Evolutionary conservation across 53 echinoderm and acorn worm genomes (phyloP), one percentile per base, ranked within the genome.

Genomic region (Mesocentrotus franciscanus): DNA sequence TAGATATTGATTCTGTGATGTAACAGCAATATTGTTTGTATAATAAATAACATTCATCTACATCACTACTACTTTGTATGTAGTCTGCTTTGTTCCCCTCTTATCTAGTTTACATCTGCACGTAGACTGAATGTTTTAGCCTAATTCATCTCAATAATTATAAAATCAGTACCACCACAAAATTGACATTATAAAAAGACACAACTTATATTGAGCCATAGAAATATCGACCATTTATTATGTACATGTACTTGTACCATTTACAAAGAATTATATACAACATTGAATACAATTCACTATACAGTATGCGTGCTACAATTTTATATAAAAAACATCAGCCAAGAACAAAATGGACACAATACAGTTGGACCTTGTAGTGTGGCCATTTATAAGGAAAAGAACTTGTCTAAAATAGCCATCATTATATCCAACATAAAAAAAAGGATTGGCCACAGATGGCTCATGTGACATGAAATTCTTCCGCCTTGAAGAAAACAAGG

Each of bases 171-270:
- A 36, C 79, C 6, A 33, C 76, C 76, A 12, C 10, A 33, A 10
- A 33, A 42, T 39, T 39, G 22, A 81, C 14, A 81, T 9, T 6
- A 57, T 0, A 42, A 3, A 17, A 18, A 85, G 10, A n/a, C 1
- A 85, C 79, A 16, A 27, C 10, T 56, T 39, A 83, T 84, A 8
- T 58, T 84, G 84, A 87, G 87, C 27, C 57, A 58, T 87, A 87
- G 13, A 57, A 87, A 87, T 87, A 49, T 87, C 58, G 87, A 57
- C 11, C 87, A 87, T 87, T 87, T 87, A 87, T 87, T 87, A n/a
- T 39, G 0, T 87, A 87, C 87, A 87, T 57, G 26, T 58, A 59
- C 58, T 9, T 26, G 56, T 58, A 87, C 56, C 58, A 87, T 87
- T 42, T 84, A 84, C 49, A 84, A 87, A 56, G 58, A 57, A n/a